phyloP scores from a whole-genome alignment of 2,797 vertebrate species.

The Spondyliosoma cantharus region DNA sequence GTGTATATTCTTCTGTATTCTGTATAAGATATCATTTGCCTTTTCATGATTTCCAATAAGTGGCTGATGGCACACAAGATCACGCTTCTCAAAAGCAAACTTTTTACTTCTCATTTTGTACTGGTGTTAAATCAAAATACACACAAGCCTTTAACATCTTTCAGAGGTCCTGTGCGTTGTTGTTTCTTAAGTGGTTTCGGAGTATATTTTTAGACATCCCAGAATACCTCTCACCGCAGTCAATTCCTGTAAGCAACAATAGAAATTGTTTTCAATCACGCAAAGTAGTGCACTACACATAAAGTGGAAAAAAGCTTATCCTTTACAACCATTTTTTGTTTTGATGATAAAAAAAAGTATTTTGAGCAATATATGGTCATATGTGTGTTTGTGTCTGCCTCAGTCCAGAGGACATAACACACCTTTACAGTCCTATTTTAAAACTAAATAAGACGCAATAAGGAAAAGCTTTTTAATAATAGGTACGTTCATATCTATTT shows the following conservation, averaged over 20 bases:
- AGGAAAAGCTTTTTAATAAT: constrained; percentile 9
- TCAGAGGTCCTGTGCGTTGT: not conserved
- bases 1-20: not conserved
- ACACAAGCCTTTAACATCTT: not conserved
- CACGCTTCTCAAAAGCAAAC: not conserved
- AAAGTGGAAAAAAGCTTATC: not conserved
- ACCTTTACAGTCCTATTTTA: constrained; percentile 4
- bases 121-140: not conserved
- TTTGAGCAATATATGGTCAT: not conserved
- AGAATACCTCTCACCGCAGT: not conserved
- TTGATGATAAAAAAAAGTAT: not conserved
- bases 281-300: not conserved
- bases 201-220: constrained; percentile 7
- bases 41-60: not conserved
- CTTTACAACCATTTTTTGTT: not conserved
- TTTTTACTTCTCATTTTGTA: not conserved
- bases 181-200: constrained; percentile 3
- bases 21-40: not conserved
- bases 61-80: not conserved
- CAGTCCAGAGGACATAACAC: constrained; percentile 9
- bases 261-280: constrained; percentile 5
- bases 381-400: not conserved
- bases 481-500: constrained; percentile 8
- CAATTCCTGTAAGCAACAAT: not conserved
- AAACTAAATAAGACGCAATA: constrained; percentile 10